Conservation (phyloP, 2,113 vertebrate genomes). For the Tapirus terrestris region DNA sequence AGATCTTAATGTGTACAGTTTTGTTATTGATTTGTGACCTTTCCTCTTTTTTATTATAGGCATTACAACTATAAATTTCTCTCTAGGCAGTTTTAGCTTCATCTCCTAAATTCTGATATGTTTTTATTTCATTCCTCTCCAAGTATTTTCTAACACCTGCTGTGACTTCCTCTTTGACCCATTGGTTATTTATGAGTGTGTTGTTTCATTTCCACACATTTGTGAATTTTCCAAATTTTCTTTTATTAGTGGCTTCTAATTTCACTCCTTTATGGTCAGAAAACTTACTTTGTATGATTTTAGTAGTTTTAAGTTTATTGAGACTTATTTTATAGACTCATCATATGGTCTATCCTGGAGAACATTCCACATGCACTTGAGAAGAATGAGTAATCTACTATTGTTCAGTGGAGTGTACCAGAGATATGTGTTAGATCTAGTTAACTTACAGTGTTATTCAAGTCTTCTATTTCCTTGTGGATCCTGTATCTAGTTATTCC, state of each 20-base stretch:
- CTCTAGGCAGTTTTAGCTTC: not conserved
- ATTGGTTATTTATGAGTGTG: not conserved
- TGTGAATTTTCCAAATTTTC: constrained; percentile 3
- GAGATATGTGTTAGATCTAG: not conserved
- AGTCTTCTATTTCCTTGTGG: not conserved
- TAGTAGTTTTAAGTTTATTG: not conserved
- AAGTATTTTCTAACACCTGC: not conserved
- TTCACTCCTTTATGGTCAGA: not conserved
- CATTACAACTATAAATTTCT: not conserved
- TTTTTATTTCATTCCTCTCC: not conserved
- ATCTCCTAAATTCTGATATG: not conserved
- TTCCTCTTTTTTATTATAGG: not conserved
- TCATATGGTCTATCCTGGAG: not conserved
- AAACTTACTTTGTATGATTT: constrained; percentile 30
- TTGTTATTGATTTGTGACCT: not conserved
- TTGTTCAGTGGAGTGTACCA: not conserved
- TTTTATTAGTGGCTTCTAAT: constrained; percentile 3
- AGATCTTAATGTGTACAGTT: not conserved
- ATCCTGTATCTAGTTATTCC: not conserved
- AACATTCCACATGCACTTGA: not conserved
- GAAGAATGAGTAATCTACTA: not conserved
- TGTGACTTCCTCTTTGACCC: not conserved
- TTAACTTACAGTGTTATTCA: not conserved
- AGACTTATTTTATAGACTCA: not conserved
- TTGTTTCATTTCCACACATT: not conserved